Evolutionary conservation across 2,113 vertebrate genomes (phyloP).

Genomic region (Heterotilapia buettikoferi): DNA sequence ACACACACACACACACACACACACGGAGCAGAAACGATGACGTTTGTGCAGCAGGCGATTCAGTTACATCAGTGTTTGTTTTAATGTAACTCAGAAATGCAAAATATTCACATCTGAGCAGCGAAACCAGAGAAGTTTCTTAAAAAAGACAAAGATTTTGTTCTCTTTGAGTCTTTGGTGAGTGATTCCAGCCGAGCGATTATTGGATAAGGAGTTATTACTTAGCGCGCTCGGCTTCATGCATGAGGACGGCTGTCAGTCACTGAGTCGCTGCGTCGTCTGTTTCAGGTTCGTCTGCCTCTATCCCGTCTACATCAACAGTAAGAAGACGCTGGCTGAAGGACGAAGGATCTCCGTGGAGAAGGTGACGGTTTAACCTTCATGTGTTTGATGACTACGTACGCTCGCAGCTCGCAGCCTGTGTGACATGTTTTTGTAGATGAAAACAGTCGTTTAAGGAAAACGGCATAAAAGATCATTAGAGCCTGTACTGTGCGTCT

Average conservation of each 20-base stretch:
- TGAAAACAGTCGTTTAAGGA: background rate
- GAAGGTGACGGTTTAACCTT: constrained; percentile 73
- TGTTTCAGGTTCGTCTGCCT: constrained; percentile 86
- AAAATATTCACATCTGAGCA: background rate
- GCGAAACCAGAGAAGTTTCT: background rate
- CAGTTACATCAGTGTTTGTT: background rate
- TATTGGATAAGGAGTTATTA: background rate
- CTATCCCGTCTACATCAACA: constrained; percentile 94
- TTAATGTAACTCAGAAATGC: background rate
- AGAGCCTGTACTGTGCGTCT: background rate
- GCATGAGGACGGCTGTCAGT: background rate
- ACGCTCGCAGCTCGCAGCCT: background rate
- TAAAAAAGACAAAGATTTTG: background rate
- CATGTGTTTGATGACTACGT: background rate
- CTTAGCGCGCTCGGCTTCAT: background rate
- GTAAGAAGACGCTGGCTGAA: constrained; percentile 94
- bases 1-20: background rate
- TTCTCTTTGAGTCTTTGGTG: background rate
- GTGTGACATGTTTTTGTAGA: fast-evolving
- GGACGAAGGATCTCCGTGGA: constrained; percentile 86
- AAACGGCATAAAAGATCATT: background rate
- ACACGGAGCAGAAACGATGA: background rate
- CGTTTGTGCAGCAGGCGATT: fast-evolving
- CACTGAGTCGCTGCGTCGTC: background rate
- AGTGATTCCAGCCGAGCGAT: background rate